Percentiles rank a stretch among this genome's conserved stretches.
Evolutionary conservation across 2,888 invertebrate species (phyloP).

Genomic region (Cheilosia scutellata): DNA sequence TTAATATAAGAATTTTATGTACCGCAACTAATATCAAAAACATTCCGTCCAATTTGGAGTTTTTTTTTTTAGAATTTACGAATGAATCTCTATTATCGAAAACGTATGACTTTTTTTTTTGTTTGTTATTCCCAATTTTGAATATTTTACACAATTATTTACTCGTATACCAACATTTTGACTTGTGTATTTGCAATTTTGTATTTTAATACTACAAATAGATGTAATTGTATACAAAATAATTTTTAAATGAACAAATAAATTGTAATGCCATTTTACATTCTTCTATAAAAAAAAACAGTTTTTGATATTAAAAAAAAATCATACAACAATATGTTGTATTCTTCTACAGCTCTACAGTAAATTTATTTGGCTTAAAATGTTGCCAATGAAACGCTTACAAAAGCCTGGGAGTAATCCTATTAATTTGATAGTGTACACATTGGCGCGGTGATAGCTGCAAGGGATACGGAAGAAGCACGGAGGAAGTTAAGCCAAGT

Average conservation of each 20-base stretch:
- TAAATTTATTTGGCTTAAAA: no score
- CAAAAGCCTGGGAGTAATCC: no score
- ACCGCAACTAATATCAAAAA: constrained; percentile 9
- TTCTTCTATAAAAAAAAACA: constrained; percentile 27
- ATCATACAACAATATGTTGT: no score
- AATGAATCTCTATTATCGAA: constrained; percentile 44
- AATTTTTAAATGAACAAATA: constrained; percentile 30
- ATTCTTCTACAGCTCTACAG: no score
- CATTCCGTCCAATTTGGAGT: constrained; percentile 59
- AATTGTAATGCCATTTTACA: constrained; percentile 65
- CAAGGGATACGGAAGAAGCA: no score
- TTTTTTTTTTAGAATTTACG: constrained; percentile 15
- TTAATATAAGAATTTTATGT: constrained; percentile 29
- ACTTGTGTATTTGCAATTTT: constrained; percentile 44
- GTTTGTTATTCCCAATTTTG: background rate
- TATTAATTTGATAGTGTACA: no score
- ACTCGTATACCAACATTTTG: background rate
- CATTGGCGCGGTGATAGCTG: no score
- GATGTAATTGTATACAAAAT: constrained; percentile 42
- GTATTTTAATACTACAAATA: constrained; percentile 50
- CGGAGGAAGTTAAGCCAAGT: no score
- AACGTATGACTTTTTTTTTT: background rate
- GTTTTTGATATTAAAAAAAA: background rate
- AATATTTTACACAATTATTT: background rate
- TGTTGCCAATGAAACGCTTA: no score